Evolutionary conservation across 2,888 invertebrate genomes (phyloP), one percentile per base, ranked within the genome.

Genomic region (Steromphala cineraria): DNA sequence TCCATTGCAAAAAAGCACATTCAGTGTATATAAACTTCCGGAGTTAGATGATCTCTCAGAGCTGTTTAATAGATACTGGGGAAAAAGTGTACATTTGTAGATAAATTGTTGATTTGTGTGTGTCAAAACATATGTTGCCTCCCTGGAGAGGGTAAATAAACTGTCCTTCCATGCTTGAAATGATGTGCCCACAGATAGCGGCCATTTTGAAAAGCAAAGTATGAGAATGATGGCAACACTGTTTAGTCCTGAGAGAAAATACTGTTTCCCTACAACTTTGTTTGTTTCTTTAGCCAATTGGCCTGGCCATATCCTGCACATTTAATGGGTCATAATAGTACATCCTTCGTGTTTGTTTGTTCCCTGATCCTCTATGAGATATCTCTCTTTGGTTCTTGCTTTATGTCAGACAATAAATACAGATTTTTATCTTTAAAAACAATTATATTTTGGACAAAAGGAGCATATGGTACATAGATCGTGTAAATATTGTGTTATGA

Each of bases 51-150:
- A 46, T 46, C 46, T 46, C 13, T 46, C 46, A 28, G 28, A 62
- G 62, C 62, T 62, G 62, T 62, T 62, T 62, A 28, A 28, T 17
- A 28, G 62, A 62, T 62, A 62, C 28, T 28, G n/a, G 62, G 28
- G 19, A 53, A 75, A 75, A 75, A 77, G 36, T 55, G 77, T 55
- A 55, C 53, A 56, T 55, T 74, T 62, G 77, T 40, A 53, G 78
- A 74, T 77, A 81, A 78, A 81, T 81, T 81, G 81, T 81, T 78
- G 74, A 53, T 67, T 67, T 31, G 56, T 67, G 53, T 81, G 71
- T 81, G 81, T 81, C 81, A 81, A 81, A 81, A 81, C 81, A 81
- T 71, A 77, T 62, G 78, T 78, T 78, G 28, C 52, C 52, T 55
- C 71, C 17, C 13, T 13, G 55, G 46, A n/a, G 17, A 55, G 46